phyloP scores from a whole-genome alignment of 1,140 invertebrate species.

The Hermatobates lingyangjiaoensis region DNA sequence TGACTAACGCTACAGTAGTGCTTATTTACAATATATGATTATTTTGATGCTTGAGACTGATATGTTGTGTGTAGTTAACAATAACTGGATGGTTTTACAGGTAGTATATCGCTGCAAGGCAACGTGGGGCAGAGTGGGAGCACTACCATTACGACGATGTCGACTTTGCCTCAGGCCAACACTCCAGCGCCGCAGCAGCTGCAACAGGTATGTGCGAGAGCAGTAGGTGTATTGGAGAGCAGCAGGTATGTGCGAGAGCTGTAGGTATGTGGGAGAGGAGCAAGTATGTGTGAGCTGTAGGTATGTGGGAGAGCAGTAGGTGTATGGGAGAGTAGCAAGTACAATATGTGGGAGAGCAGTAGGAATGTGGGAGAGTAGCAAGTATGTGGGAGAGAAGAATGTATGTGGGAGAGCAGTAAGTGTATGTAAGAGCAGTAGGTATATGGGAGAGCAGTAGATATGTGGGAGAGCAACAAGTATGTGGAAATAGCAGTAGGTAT shows the following conservation, averaged over 20 bases:
- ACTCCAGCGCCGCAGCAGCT: background rate
- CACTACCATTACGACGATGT: background rate
- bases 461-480: too few species aligned
- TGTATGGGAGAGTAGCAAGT: background rate
- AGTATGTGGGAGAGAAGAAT: too few species aligned
- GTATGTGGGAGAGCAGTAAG: too few species aligned
- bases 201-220: slow-evolving; percentile 1
- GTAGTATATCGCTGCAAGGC: background rate
- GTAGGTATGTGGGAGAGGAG: background rate
- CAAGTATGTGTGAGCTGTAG: background rate
- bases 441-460: too few species aligned
- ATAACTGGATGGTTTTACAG: background rate
- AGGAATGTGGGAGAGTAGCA: background rate
- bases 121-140: background rate
- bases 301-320: background rate
- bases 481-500: too few species aligned
- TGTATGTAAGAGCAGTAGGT: too few species aligned
- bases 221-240: background rate
- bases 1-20: background rate
- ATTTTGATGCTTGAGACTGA: background rate
- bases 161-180: background rate
- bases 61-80: background rate
- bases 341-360: background rate
- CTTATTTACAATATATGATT: background rate
- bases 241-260: background rate